Conservation (phyloP, 2,888 invertebrate species). For the Scelioninae gen. 1 region DNA sequence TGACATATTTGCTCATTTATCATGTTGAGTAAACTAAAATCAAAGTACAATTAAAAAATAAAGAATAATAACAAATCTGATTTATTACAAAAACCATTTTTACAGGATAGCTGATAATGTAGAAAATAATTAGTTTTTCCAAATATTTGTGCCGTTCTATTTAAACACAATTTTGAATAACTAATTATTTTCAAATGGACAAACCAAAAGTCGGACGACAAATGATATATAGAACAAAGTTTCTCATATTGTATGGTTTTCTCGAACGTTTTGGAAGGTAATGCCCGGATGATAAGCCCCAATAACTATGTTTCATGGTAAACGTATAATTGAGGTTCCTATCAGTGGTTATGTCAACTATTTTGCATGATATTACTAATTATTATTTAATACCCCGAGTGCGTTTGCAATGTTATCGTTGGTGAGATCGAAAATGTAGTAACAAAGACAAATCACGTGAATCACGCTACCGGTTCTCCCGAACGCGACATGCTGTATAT, state of each 20-base stretch:
- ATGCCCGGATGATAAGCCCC: slow-evolving; percentile 47
- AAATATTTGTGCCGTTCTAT: neutral
- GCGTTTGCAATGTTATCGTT: slow-evolving; percentile 52
- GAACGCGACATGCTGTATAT: slow-evolving; percentile 28
- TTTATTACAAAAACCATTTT: too few species aligned
- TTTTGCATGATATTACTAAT: slow-evolving; percentile 70
- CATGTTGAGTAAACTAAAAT: too few species aligned
- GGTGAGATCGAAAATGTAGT: slow-evolving; percentile 61
- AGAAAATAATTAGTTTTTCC: too few species aligned
- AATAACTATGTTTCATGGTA: slow-evolving; percentile 61
- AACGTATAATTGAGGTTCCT: slow-evolving; percentile 63
- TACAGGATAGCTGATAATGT: too few species aligned
- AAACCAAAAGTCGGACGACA: neutral
- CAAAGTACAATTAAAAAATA: too few species aligned
- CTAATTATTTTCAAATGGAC: neutral
- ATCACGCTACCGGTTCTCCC: slow-evolving; percentile 34
- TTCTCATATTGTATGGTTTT: slow-evolving; percentile 35
- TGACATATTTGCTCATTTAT: too few species aligned
- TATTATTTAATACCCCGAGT: slow-evolving; percentile 66
- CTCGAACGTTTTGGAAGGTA: slow-evolving; percentile 31
- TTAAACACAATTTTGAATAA: neutral
- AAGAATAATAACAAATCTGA: too few species aligned
- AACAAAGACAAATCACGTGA: slow-evolving; percentile 68
- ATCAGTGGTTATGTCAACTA: slow-evolving; percentile 69
- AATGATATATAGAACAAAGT: neutral